Conservation (phyloP, 2,797 vertebrate species). For the Xenopus petersii region DNA sequence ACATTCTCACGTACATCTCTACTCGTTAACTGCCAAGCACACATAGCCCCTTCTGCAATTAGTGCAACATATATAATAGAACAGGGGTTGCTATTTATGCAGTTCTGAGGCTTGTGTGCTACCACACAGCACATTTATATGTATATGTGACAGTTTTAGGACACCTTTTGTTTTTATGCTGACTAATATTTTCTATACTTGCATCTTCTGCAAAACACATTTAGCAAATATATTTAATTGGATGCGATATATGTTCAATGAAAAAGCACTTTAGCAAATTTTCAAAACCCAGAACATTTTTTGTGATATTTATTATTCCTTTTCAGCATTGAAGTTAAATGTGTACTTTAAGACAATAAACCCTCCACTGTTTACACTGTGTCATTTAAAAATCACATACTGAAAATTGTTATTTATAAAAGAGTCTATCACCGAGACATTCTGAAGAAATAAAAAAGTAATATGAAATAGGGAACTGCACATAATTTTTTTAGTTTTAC, state of each 20-base stretch:
- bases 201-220: too few relatives aligned
- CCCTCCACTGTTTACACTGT: neutral
- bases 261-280: neutral
- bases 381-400: slow-evolving; percentile 1
- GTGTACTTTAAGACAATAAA: slow-evolving; percentile 1
- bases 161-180: too few relatives aligned
- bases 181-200: too few relatives aligned
- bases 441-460: neutral
- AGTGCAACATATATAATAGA: too few relatives aligned
- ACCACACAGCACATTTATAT: too few relatives aligned
- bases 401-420: neutral
- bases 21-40: too few relatives aligned
- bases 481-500: neutral
- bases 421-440: slow-evolving; percentile 1
- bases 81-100: too few relatives aligned
- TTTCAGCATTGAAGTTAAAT: neutral
- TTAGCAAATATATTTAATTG: neutral
- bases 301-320: neutral
- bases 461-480: neutral
- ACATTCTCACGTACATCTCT: too few relatives aligned
- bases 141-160: too few relatives aligned
- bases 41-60: too few relatives aligned
- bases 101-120: too few relatives aligned
- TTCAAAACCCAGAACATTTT: neutral
- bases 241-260: neutral